Conservation (phyloP, 2,888 invertebrate species). For the Acleris emargana region DNA sequence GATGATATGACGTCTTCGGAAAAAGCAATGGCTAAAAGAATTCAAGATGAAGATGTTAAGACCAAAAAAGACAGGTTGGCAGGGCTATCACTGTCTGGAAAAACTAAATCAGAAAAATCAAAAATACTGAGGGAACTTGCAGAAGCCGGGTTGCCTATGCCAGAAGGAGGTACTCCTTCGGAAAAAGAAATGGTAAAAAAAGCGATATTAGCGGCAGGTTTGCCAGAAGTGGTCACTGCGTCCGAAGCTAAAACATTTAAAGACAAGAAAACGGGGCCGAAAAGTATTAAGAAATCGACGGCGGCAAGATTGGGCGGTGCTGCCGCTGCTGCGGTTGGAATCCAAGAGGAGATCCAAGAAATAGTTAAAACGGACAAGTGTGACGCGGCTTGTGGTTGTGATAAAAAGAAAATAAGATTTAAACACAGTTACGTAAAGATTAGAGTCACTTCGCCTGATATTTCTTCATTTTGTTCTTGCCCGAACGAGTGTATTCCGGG, state of each 20-base stretch:
- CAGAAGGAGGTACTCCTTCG: background rate
- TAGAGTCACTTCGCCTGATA: slow-evolving; percentile 9
- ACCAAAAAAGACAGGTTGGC: background rate
- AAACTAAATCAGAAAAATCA: background rate
- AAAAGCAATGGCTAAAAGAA: background rate
- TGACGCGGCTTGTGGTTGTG: slow-evolving; percentile 10
- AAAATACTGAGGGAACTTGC: background rate
- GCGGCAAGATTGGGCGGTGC: background rate
- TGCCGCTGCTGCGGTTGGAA: background rate
- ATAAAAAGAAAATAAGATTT: slow-evolving; percentile 12
- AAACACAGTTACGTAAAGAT: slow-evolving; percentile 14
- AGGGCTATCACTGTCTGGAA: background rate
- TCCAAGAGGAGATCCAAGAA: background rate
- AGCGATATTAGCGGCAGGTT: background rate
- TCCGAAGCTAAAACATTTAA: background rate
- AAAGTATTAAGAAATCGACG: background rate
- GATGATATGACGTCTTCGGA: background rate
- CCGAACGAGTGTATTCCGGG: slow-evolving; percentile 2
- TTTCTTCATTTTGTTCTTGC: slow-evolving; percentile 7
- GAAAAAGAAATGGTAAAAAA: background rate
- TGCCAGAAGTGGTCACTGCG: background rate
- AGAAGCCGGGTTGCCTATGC: background rate
- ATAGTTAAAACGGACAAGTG: slow-evolving; percentile 1
- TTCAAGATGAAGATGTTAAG: background rate
- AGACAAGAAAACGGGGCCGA: background rate